Percentiles rank a stretch among this genome's conserved stretches.
Evolutionary conservation across 2,888 invertebrate genomes (phyloP).

Genomic region (Torymus aiolomorphi): DNA sequence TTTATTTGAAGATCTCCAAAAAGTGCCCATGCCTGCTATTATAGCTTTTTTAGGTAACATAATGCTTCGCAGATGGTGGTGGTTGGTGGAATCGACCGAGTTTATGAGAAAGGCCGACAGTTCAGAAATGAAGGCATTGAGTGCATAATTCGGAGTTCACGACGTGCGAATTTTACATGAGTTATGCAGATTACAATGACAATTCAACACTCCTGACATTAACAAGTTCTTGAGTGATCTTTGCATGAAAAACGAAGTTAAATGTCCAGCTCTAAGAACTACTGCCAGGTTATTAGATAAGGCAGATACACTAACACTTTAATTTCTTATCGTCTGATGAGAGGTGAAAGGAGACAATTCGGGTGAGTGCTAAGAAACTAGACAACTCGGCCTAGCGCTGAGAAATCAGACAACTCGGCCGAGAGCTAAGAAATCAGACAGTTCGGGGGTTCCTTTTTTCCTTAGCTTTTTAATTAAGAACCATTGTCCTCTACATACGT

Average conservation of each 20-base stretch:
- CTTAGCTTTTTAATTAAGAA: no score
- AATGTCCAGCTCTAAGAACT: slow-evolving; percentile 95
- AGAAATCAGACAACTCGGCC: no score
- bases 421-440: no score
- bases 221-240: slow-evolving; percentile 87
- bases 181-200: slow-evolving; percentile 99
- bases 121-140: slow-evolving; percentile 99
- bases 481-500: no score
- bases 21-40: no score
- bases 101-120: slow-evolving; percentile 92
- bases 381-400: no score
- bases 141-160: slow-evolving; percentile 99
- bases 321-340: no score
- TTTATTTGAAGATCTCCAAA: no score
- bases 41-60: no score
- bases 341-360: no score
- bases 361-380: no score
- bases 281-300: slow-evolving; percentile 96
- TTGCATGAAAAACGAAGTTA: slow-evolving; percentile 88
- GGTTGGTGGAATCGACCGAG: slow-evolving; percentile 97
- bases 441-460: no score
- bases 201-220: slow-evolving; percentile 83
- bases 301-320: slow-evolving; percentile 69
- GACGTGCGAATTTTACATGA: slow-evolving; percentile 99
- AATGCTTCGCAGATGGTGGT: slow-evolving; percentile 86